Evolutionary conservation across 2,888 invertebrate genomes (phyloP), one percentile per base, ranked within the genome.

Genomic region (Andrena flavipes): DNA sequence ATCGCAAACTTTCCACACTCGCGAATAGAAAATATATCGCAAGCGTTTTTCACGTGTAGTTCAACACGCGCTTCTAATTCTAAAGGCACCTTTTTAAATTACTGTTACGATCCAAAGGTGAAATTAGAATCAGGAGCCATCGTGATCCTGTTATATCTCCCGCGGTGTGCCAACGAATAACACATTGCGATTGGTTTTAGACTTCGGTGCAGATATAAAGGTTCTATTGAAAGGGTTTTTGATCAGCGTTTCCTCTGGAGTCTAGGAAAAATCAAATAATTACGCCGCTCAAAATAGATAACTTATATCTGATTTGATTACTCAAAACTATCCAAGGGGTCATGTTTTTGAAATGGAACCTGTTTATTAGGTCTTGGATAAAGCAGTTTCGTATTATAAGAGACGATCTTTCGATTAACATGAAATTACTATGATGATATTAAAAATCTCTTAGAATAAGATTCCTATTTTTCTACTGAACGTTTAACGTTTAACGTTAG

Each of bases 201-300:
- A 81, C 56, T 72, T 76, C 42, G 71, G 70, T 76, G 80, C 75
- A 49, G 71, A 75, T 56, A 23, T 42, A 80, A 82, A 73, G 75
- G 67, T 80, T 75, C 67, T 80, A 62, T 68, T 49, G 23, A 75
- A 76, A 69, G 30, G 29, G 42, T 16, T 75, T 54, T 48, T 68
- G 63, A 65, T 69, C 48, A 67, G 73, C 69, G 73, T 81, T 81
- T 69, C 65, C 67, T 71, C 51, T 67, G 76, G 62, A 79, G 49
- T 76, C 72, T 86, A 86, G 84, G 79, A 81, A 73, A 79, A 84
- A 86, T 81, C 79, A 86, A 84, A 75, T 84, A 86, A 86, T 86
- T 81, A 84, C 60, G 63, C 68, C 65, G 72, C 60, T 76, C 64
- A 73, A 81, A 64, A 65, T 68, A 69, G 59, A 72, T 64, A 65